Evolutionary conservation across 2,113 vertebrate species (phyloP), one percentile per base, ranked within the genome.

Genomic region (Centropus unirufus): DNA sequence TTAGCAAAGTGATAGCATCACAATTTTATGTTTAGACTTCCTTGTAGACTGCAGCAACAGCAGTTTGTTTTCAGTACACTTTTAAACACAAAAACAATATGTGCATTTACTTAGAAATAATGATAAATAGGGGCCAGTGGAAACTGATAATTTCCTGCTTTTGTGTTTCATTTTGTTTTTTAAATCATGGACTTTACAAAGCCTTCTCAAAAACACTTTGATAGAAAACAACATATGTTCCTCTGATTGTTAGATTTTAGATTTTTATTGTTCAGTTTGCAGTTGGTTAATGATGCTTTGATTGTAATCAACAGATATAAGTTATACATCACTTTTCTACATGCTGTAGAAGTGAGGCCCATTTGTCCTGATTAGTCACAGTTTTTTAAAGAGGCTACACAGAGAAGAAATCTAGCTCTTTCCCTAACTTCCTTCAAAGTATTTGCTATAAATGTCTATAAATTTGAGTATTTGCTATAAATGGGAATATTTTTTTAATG

Each of bases 11-110:
- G 96, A 97, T 97, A 97, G 94, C 95, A 62, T 96, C 84, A 95
- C 46, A 64, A 98, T 98, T 98, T 98, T 99, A 98, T 98, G 98
- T 98, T 98, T 98, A 98, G 97, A 96, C 89, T 97, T 96, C 89
- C 91, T 95, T 97, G 92, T 97, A 98, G 96, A 97, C 67, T 97
- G 84, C 70, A 93, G 97, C 97, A 49, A 49, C 21, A 97, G 97
- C 97, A 97, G 94, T 93, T 98, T 96, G 91, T 95, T 98, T 97
- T 97, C 94, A 98, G 98, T 91, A 84, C 61, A 87, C 64, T 83
- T 97, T 95, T 92, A 97, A 98, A 95, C 93, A 74, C 77, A 98
- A 96, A 98, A 90, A 94, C 93, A 88, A 87, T 95, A 83, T 78
- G 52, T 80, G 88, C 86, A 94, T 39, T 76, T 92, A 97, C 92